A percentile compares a stretch with the other conserved stretches of the same genome.
These are phyloP conservation scores for Pterocles burchelli DNA, from an alignment of 2,113 vertebrate genomes.

Conservation along the genomic window DNA sequence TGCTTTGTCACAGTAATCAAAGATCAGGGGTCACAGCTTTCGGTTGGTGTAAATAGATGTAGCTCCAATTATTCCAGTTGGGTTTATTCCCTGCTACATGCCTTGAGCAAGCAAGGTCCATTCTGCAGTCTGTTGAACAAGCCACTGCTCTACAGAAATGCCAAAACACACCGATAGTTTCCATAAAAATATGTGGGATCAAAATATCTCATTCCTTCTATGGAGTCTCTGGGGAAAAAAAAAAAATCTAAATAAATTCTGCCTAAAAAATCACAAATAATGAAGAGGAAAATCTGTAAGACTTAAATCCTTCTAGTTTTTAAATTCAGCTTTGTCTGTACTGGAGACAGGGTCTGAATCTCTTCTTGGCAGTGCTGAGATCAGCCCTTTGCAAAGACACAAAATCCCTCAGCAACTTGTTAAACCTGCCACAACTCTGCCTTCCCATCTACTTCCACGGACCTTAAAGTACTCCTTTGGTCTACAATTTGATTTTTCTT, in stretches of 20 bases:
- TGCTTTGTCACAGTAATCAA: neutral
- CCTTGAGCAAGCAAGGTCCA: neutral
- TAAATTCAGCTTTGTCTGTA: neutral
- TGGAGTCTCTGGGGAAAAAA: neutral
- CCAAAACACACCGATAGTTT: neutral
- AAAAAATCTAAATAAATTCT: neutral
- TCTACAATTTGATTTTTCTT: neutral
- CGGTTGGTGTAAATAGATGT: neutral
- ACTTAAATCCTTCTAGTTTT: neutral
- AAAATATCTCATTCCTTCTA: fast-evolving
- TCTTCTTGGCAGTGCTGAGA: neutral
- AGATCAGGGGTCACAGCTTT: neutral
- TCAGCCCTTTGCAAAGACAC: neutral
- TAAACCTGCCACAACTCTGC: neutral
- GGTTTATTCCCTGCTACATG: neutral
- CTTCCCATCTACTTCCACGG: neutral
- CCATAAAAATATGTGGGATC: neutral
- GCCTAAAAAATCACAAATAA: neutral
- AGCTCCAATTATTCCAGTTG: neutral
- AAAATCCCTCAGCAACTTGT: neutral
- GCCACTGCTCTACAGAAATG: neutral
- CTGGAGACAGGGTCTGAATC: neutral
- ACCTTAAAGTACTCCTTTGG: neutral
- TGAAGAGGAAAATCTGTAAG: neutral
- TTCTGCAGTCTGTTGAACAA: neutral